Evolutionary conservation across 2,113 vertebrate genomes (phyloP).

Genomic region (Scalopus aquaticus): DNA sequence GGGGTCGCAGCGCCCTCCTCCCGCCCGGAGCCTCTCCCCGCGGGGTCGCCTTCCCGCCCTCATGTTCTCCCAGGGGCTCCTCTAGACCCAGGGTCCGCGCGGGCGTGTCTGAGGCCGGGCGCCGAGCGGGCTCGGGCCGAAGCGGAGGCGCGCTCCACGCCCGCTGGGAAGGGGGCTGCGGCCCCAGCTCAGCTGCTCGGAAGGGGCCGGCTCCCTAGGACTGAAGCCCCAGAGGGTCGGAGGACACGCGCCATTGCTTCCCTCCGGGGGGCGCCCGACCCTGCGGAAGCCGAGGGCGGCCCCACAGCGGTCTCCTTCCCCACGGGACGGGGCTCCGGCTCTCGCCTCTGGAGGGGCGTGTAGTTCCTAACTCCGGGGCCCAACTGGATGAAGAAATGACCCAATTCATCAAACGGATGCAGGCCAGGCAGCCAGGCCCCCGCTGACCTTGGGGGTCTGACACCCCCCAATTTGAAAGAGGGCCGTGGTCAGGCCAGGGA

Average conservation of each 20-base stretch:
- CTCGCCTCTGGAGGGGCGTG: accelerated
- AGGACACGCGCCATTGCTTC: too few species aligned
- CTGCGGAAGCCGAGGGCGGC: not conserved
- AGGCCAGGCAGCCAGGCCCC: too few species aligned
- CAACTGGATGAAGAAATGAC: not conserved
- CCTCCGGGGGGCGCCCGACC: not conserved
- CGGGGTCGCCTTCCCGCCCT: too few species aligned
- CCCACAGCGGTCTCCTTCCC: not conserved
- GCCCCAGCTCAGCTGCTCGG: too few species aligned
- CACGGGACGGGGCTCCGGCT: not conserved
- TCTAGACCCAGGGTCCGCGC: too few species aligned
- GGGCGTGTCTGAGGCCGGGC: too few species aligned
- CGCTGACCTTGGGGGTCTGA: not conserved
- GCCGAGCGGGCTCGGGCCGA: too few species aligned
- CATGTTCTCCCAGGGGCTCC: too few species aligned
- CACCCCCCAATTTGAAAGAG: not conserved
- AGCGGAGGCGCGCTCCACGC: too few species aligned
- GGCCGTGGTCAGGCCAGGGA: not conserved
- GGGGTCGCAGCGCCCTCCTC: too few species aligned
- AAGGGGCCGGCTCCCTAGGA: not conserved
- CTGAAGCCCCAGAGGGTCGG: not conserved
- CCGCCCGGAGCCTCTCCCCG: too few species aligned
- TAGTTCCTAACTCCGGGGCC: not conserved
- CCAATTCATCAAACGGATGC: not conserved
- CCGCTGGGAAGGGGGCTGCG: too few species aligned